Evolutionary conservation across 2,113 vertebrate genomes (phyloP).

Genomic region (Vulpes vulpes): DNA sequence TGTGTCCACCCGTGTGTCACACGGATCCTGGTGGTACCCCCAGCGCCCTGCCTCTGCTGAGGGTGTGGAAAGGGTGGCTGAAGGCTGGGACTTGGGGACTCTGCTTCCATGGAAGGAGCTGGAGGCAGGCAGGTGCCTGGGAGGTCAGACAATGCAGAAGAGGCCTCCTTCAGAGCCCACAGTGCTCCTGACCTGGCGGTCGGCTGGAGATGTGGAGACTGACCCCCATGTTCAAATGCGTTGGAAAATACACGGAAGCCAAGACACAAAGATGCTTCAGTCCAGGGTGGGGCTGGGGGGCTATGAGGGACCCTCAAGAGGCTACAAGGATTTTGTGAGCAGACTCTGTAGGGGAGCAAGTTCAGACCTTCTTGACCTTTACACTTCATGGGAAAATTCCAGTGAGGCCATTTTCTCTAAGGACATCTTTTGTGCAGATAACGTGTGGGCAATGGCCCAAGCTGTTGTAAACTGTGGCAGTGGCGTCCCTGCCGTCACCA

Average conservation of each 20-base stretch:
- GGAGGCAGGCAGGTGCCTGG: neutral
- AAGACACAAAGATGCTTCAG: rapidly evolving
- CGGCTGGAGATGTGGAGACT: neutral
- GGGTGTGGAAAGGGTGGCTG: rapidly evolving
- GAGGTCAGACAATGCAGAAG: neutral
- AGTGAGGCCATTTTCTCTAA: neutral
- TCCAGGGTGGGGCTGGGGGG: rapidly evolving
- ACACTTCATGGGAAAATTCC: neutral
- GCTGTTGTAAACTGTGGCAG: neutral
- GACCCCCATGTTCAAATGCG: neutral
- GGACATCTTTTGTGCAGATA: neutral
- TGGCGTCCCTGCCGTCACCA: rapidly evolving
- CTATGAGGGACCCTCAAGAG: rapidly evolving
- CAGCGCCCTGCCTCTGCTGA: rapidly evolving
- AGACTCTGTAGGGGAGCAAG: neutral
- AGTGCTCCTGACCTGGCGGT: neutral
- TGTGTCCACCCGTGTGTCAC: neutral
- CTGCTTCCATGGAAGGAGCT: neutral
- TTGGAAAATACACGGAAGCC: neutral
- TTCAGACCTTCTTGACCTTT: neutral
- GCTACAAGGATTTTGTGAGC: neutral
- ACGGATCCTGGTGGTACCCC: no score
- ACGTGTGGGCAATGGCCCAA: neutral
- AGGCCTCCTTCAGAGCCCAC: neutral
- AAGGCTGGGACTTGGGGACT: rapidly evolving